Percentiles rank a stretch among this genome's conserved stretches.
phyloP scores from a whole-genome alignment of 37 sponge, comb jelly and placozoan species.

The Beroe forskalii region DNA sequence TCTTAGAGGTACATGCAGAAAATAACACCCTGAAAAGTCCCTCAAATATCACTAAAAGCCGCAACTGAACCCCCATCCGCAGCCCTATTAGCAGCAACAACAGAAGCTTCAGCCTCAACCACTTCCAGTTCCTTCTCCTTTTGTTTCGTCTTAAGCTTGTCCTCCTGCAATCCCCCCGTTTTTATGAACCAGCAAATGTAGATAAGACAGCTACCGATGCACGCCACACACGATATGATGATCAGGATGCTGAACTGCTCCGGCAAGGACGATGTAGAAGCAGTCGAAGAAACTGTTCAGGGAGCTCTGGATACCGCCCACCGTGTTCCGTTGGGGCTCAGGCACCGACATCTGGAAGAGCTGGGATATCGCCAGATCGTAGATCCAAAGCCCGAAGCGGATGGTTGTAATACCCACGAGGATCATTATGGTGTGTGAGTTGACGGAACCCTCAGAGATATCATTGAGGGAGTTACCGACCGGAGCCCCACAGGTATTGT shows the following conservation, averaged over 20 bases:
- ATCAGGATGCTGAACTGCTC: conserved; percentile 78
- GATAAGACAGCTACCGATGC: background rate
- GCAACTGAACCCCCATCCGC: background rate
- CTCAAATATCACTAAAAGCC: no score
- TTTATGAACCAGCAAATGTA: conserved; percentile 23
- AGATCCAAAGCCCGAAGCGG: conserved; percentile 92
- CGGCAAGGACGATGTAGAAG: conserved; percentile 81
- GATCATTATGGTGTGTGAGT: conserved; percentile 61
- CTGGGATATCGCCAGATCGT: conserved; percentile 84
- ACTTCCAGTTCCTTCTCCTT: background rate
- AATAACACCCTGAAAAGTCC: background rate
- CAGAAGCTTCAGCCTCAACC: background rate
- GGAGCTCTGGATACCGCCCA: conserved; percentile 89
- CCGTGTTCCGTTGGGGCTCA: conserved; percentile 83
- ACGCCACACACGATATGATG: conserved; percentile 73
- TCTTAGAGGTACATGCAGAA: background rate
- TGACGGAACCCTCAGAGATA: background rate
- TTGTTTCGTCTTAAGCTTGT: background rate
- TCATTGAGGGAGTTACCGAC: background rate
- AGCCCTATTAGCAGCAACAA: background rate
- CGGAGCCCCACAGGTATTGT: background rate
- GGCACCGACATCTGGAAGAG: conserved; percentile 82
- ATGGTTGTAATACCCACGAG: conserved; percentile 76
- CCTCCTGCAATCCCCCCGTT: background rate
- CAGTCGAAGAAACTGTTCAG: conserved; percentile 91